Percentiles rank a stretch among this genome's conserved stretches.
Evolutionary conservation across 35 echinoderm and acorn worm species (phyloP).

Genomic region (Apostichopus californicus): DNA sequence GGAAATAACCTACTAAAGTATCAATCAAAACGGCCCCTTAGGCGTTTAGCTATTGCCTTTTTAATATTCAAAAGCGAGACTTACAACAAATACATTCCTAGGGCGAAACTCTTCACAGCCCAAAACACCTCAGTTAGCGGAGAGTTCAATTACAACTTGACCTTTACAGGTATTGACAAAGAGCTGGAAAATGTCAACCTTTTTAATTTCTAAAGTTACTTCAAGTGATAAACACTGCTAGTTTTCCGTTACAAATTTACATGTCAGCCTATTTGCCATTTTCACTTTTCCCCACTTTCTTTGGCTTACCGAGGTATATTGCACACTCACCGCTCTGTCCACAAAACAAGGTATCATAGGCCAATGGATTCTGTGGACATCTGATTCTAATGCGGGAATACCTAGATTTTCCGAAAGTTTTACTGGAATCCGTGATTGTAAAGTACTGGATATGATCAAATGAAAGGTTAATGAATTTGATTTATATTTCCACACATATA

Average conservation of each 20-base stretch:
- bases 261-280: too few species aligned
- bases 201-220: not conserved
- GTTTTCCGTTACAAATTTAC: not conserved
- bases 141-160: slow-evolving; percentile 41
- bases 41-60: slow-evolving; percentile 6
- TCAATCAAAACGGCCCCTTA: slow-evolving; percentile 33
- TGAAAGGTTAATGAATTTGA: too few species aligned
- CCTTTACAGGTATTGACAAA: not conserved
- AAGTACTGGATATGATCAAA: too few species aligned
- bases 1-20: not conserved
- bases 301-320: too few species aligned
- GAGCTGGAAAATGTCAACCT: not conserved
- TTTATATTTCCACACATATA: too few species aligned
- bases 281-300: too few species aligned
- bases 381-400: too few species aligned
- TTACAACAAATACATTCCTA: slow-evolving; percentile 10
- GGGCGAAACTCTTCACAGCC: not conserved
- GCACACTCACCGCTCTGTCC: too few species aligned
- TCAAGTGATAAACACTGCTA: not conserved
- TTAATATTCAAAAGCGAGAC: slow-evolving; percentile 30
- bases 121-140: not conserved
- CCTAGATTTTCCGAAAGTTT: too few species aligned
- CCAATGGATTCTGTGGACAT: too few species aligned
- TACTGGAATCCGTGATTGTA: too few species aligned
- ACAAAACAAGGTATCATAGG: too few species aligned